These are phyloP conservation scores for Dendrophyllia cribrosa DNA, from an alignment of 64 coral and sea anemone genomes.

Conservation along the genomic window DNA sequence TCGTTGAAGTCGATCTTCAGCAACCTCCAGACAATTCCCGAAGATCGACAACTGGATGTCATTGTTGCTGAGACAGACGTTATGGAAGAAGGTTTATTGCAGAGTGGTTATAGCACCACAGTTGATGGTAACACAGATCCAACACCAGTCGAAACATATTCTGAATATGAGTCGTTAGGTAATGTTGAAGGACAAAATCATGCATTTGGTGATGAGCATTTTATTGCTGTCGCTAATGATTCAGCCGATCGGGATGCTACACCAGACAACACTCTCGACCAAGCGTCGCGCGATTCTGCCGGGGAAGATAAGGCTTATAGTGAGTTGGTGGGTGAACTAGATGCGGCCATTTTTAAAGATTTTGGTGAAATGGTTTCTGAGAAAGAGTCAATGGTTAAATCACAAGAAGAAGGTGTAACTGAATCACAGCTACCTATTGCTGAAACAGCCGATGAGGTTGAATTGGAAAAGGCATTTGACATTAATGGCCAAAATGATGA, in stretches of 20 bases:
- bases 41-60: conserved; percentile 41
- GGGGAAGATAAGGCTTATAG: neutral
- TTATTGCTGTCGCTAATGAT: neutral
- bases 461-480: neutral
- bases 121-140: neutral
- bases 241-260: neutral
- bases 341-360: conserved; percentile 2
- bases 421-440: neutral
- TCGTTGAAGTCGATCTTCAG: conserved; percentile 13
- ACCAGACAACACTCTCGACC: neutral
- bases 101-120: neutral
- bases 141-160: neutral
- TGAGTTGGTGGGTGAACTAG: neutral
- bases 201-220: neutral
- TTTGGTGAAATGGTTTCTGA: neutral
- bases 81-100: neutral
- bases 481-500: neutral
- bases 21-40: conserved; percentile 57
- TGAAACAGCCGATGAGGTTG: neutral
- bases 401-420: neutral
- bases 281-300: neutral
- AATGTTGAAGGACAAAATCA: neutral
- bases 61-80: neutral
- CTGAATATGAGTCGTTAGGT: neutral
- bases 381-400: neutral